Base-by-base conservation (phyloP, 2,888 invertebrate species). In the Heliconius charithonia region DNA sequence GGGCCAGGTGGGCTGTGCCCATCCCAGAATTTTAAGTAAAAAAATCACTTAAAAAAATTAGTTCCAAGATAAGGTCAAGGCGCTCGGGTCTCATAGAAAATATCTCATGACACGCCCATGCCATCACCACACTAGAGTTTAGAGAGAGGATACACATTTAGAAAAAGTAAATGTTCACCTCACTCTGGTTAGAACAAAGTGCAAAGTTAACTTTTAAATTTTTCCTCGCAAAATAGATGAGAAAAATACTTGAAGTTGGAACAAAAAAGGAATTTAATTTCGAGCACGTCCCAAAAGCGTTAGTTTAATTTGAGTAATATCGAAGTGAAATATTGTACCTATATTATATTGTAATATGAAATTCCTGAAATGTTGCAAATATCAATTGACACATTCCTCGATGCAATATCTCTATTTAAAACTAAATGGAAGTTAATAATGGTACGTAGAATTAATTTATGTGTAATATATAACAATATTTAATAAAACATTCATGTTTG, bases 321-420 rank as follows among this genome's bases (percentile, higher is more conserved):
- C 12, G 56, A 29, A n/a, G 29, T 71, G n/a, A 22, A n/a, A 29
- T 51, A 56, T 71, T 27, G 29, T 51, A 19, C 32, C n/a, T 72
- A 72, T 4, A 32, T 22, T 56, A n/a, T 73, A 73, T 63, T 74
- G 2, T 51, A 51, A 37, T 19, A 19, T 63, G 74, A 41, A 74
- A 74, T 74, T 74, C 41, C 74, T 22, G 27, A 59, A 32, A 72
- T 72, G 37, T 32, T 12, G n/a, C 10, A 29, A 63, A 65, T 63
- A 74, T 27, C 65, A 63, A 74, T 74, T 63, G 27, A 45, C 37
- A 74, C 63, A 74, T 65, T 63, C 74, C 63, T 22, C 16, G 63
- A 63, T 37, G 63, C n/a, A 25, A 32, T 13, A 59, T 32, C n/a
- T 72, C n/a, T n/a, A n/a, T n/a, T 72, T 32, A 13, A 59, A n/a